Evolutionary conservation across 2,113 vertebrate species (phyloP).

Genomic region (Oostethus manadensis): DNA sequence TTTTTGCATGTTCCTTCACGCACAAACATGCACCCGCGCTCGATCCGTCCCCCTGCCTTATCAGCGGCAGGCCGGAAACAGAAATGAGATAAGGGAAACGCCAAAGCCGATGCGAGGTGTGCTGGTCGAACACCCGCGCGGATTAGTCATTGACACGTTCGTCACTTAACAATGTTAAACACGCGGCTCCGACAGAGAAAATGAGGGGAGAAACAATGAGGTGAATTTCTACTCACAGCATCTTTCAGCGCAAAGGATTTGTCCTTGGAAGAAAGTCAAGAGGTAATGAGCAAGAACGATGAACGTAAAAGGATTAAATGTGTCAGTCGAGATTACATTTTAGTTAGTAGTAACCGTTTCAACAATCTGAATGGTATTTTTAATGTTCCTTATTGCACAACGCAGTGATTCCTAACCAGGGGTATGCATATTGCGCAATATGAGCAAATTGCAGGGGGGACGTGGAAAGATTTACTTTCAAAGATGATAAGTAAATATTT

Average conservation of each 20-base stretch:
- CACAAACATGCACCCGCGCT: conserved; percentile 18
- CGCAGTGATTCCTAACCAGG: too few relatives aligned
- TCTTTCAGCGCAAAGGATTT: conserved; percentile 14
- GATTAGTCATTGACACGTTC: conserved; percentile 68
- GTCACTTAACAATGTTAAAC: conserved; percentile 58
- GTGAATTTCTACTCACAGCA: conserved; percentile 37
- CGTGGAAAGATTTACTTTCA: too few relatives aligned
- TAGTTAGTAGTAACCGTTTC: too few relatives aligned
- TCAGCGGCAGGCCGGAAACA: conserved; percentile 68
- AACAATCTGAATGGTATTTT: too few relatives aligned
- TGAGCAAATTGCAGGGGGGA: too few relatives aligned
- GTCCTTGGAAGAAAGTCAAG: conserved; percentile 24
- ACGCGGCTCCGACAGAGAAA: conserved; percentile 36
- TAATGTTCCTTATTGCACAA: too few relatives aligned
- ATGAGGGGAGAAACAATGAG: conserved; percentile 49
- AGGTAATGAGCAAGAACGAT: too few relatives aligned
- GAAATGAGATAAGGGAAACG: conserved; percentile 63
- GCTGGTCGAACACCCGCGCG: conserved; percentile 60
- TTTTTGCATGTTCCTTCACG: conserved; percentile 15
- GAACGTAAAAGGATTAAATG: too few relatives aligned
- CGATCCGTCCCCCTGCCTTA: conserved; percentile 34
- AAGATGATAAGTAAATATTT: too few relatives aligned
- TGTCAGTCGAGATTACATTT: too few relatives aligned
- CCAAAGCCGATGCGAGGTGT: conserved; percentile 55
- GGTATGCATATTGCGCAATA: too few relatives aligned